A percentile compares a stretch with the other conserved stretches of the same genome.
phyloP scores from a whole-genome alignment of 2,797 vertebrate species.

The Hypotaenidia okinawae region DNA sequence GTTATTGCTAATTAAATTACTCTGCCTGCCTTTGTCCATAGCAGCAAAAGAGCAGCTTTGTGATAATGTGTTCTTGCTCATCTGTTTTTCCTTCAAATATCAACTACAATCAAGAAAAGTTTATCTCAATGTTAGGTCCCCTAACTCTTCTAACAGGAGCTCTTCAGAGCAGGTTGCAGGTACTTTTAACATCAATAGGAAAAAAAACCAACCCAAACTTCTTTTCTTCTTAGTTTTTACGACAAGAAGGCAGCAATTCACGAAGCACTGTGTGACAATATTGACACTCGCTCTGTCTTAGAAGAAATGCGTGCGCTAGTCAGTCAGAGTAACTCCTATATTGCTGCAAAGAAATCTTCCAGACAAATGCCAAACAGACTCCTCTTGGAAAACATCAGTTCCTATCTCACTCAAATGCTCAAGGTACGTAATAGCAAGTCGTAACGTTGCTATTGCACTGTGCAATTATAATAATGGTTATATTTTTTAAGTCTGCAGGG shows the following conservation, averaged over 20 bases:
- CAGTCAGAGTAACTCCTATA: constrained; percentile 90
- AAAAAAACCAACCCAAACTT: background rate
- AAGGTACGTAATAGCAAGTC: constrained; percentile 81
- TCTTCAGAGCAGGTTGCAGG: background rate
- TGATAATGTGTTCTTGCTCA: background rate
- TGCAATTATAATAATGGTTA: background rate
- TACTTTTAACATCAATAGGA: background rate
- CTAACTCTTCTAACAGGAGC: background rate
- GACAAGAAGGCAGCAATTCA: constrained; percentile 87
- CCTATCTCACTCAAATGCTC: constrained; percentile 90
- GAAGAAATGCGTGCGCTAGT: constrained; percentile 94
- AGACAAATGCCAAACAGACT: constrained; percentile 85
- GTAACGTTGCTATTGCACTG: background rate
- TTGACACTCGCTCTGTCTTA: constrained; percentile 90
- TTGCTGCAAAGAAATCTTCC: constrained; percentile 85
- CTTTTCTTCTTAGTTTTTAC: constrained; percentile 82
- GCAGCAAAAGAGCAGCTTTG: background rate
- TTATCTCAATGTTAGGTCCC: background rate
- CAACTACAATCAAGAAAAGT: background rate
- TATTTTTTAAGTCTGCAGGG: background rate
- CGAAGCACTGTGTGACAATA: constrained; percentile 91
- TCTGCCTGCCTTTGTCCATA: background rate
- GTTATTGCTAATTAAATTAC: background rate
- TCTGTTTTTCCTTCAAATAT: constrained; percentile 22
- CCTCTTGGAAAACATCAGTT: constrained; percentile 84